Base-by-base conservation (phyloP, 2,113 vertebrate genomes). In the Urocolius indicus region DNA sequence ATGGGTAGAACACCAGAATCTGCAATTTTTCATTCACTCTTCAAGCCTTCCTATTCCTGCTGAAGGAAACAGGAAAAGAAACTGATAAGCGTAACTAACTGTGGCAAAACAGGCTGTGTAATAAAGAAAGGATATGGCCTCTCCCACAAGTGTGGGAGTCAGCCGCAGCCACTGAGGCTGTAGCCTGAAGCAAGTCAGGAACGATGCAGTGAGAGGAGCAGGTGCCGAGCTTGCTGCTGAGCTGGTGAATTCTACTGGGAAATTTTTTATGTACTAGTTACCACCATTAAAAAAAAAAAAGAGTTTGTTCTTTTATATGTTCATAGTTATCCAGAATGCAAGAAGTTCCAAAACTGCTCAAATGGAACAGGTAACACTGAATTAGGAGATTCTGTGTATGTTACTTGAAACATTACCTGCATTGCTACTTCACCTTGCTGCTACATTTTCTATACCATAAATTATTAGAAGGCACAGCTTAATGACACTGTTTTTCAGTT, bases 351-450 rank as follows among this genome's bases (percentile, higher is more conserved):
- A 52, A 80, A 38, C 23, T 3, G 1, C 76, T 73, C 38, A 72
- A 78, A 38, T 9, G 22, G 22, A 52, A 65, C 22, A 30, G 2
- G 7, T 19, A 77, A 22, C 7, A 23, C 36, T 41, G 34, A 75
- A 46, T 11, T 0, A 1, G 20, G 6, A 14, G 7, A 8, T 24
- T 30, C 17, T 7, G 6, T 2, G 7, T 23, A 4, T 5, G 3
- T 51, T 30, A 52, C 57, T 41, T 57, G 3, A 49, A 67, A 72
- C 9, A 43, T 22, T 13, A 45, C 16, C 41, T 43, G 18, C 10
- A 30, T 30, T 46, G 34, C 17, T 38, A 10, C 0, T 79, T 83
- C 29, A 20, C 21, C 11, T 22, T 49, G 41, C 36, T 11, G 7
- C 73, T 15, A 9, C 16, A 5, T 67, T n/a, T 54, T 49, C 34